These are phyloP conservation scores for Macrotrachela quadricornifera DNA, from an alignment of 1,140 invertebrate species.

Conservation along the genomic window DNA sequence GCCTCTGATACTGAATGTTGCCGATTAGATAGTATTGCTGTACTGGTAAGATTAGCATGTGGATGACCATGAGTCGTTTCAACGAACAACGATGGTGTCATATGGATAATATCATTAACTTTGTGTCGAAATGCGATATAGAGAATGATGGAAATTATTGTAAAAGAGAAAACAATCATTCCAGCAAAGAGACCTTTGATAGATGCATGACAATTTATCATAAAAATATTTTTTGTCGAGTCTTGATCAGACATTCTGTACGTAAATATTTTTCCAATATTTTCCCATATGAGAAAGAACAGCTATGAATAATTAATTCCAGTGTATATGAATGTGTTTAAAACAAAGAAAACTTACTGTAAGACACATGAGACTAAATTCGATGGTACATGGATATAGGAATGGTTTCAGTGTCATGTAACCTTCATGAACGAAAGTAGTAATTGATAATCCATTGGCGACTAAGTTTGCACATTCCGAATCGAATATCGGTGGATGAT, in stretches of 20 bases:
- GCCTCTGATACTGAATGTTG: too few species aligned
- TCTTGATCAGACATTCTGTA: background rate
- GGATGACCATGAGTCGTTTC: too few species aligned
- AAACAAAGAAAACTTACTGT: background rate
- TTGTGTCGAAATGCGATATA: background rate
- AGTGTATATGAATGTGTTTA: background rate
- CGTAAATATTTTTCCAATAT: background rate
- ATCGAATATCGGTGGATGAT: too few species aligned
- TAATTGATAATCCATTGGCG: background rate
- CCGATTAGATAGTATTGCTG: too few species aligned
- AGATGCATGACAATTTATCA: constrained; percentile 4
- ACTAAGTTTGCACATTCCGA: too few species aligned
- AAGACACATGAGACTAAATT: constrained; percentile 62
- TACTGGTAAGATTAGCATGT: too few species aligned
- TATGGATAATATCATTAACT: background rate
- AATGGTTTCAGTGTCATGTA: constrained; percentile 39
- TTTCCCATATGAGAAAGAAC: background rate
- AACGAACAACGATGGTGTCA: too few species aligned
- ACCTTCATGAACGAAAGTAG: background rate
- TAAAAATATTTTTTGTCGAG: background rate
- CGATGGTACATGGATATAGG: constrained; percentile 82
- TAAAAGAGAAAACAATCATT: constrained; percentile 1
- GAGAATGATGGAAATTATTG: constrained; percentile 3
- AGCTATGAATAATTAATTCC: too few species aligned
- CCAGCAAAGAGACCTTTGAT: constrained; percentile 4